Evolutionary conservation across 2,797 vertebrate genomes (phyloP), one percentile per base, ranked within the genome.

Genomic region (Limnodromus scolopaceus): DNA sequence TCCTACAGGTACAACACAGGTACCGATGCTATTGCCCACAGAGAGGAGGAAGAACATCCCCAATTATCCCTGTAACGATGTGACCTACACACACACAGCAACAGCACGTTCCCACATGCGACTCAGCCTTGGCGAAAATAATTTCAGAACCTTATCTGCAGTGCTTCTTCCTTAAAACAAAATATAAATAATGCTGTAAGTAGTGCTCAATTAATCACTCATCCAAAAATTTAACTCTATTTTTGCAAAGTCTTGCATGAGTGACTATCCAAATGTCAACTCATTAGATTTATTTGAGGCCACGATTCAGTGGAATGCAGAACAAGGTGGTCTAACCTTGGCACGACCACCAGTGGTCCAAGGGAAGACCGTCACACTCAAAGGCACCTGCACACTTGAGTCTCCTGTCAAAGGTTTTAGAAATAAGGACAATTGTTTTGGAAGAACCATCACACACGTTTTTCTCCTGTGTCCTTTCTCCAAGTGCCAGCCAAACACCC

Each of bases 271-370:
- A 64, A 63, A 39, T 1, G 0, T 18, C 30, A 51, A 6, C 7
- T 27, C 2, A 5, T 16, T 6, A 0, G 7, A 7, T 39, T 32
- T 10, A 6, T 41, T 9, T 30, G 36, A 61, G 63, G 49, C 10
- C 54, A 25, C 1, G 0, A 23, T 28, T 14, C 49, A 30, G 7
- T 1, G 18, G 48, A 57, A 75, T 3, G 24, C 16, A 75, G 61
- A 64, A 60, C 0, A 0, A 65, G 3, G 16, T 9, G 43, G 36
- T 43, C 46, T 24, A n/a, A 25, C 3, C 22, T 39, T 3, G n/a
- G 11, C 1, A 0, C 0, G 24, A 3, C 13, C 34, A 34, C 13
- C 0, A 0, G 16, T 6, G 6, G 9, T 7, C 43, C 22, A n/a
- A 36, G 48, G 22, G 22, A 84, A 30, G 0, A 1, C 1, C 0